Percentiles rank a stretch among this genome's conserved stretches.
Conservation (phyloP, 2,113 vertebrate genomes). For the Diphyllodes magnificus region DNA sequence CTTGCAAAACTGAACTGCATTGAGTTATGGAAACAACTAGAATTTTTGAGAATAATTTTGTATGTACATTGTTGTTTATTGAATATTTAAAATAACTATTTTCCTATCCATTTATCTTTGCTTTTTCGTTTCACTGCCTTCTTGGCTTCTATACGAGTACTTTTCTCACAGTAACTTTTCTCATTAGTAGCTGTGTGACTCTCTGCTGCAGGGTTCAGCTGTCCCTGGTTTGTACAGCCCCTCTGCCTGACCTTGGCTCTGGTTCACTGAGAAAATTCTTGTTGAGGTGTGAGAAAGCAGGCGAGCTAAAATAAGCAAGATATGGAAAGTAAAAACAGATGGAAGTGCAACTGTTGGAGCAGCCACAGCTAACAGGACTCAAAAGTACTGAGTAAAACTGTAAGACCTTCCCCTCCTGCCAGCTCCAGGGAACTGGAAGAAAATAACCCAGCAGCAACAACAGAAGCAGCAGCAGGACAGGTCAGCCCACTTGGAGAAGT, state of each 20-base stretch:
- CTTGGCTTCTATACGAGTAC: background rate
- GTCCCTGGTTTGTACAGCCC: background rate
- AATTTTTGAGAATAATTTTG: background rate
- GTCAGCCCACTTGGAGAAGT: fast-evolving
- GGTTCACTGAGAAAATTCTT: conserved; percentile 3
- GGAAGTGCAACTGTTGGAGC: background rate
- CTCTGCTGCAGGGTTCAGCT: background rate
- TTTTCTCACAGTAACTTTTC: background rate
- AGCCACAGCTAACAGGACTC: background rate
- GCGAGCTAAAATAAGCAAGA: background rate
- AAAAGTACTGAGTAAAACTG: background rate
- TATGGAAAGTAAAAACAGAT: conserved; percentile 37
- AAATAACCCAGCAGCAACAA: background rate
- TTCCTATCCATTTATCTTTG: background rate
- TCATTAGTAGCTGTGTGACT: background rate
- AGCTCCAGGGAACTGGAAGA: background rate
- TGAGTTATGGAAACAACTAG: background rate
- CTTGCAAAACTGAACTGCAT: background rate
- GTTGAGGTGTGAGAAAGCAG: conserved; percentile 32
- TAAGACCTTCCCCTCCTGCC: background rate
- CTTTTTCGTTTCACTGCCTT: background rate
- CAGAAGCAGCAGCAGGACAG: background rate
- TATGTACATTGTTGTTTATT: background rate
- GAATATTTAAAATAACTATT: background rate
- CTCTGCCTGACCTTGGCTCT: background rate